These are phyloP conservation scores for Nanger granti DNA, from an alignment of 2,113 vertebrate species.

Conservation along the genomic window DNA sequence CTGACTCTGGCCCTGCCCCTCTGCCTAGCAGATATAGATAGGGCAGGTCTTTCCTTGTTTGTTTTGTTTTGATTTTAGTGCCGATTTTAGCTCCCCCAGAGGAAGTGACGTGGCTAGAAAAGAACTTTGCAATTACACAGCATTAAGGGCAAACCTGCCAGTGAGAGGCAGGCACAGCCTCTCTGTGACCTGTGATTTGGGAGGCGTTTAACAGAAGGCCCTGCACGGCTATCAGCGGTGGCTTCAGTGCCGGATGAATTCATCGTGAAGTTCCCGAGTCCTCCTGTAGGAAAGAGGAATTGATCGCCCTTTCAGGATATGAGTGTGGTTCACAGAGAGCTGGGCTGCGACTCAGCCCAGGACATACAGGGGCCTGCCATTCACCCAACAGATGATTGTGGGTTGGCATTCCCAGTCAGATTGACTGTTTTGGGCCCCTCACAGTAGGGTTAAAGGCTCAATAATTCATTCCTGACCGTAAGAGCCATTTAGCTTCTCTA, in stretches of 20 bases:
- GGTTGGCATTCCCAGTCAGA: neutral
- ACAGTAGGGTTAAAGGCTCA: neutral
- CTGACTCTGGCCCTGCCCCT: neutral
- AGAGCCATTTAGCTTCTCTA: neutral
- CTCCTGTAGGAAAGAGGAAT: neutral
- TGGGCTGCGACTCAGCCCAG: neutral
- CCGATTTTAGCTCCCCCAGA: neutral
- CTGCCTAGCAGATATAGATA: neutral
- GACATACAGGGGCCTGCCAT: neutral
- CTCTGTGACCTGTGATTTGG: neutral
- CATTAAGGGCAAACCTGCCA: neutral
- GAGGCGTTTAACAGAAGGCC: neutral
- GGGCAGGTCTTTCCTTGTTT: neutral
- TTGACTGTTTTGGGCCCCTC: neutral
- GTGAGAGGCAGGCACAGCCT: neutral
- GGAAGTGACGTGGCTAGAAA: slow-evolving; percentile 30
- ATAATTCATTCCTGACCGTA: neutral
- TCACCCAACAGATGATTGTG: neutral
- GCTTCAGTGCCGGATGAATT: neutral
- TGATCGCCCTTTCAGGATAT: neutral
- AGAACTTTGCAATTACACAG: neutral
- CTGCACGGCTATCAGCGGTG: neutral
- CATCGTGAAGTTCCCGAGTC: neutral
- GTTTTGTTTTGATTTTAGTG: slow-evolving; percentile 25
- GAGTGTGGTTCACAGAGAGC: neutral